Evolutionary conservation across 2,888 invertebrate genomes (phyloP).

Genomic region (Nymphalis c-album): DNA sequence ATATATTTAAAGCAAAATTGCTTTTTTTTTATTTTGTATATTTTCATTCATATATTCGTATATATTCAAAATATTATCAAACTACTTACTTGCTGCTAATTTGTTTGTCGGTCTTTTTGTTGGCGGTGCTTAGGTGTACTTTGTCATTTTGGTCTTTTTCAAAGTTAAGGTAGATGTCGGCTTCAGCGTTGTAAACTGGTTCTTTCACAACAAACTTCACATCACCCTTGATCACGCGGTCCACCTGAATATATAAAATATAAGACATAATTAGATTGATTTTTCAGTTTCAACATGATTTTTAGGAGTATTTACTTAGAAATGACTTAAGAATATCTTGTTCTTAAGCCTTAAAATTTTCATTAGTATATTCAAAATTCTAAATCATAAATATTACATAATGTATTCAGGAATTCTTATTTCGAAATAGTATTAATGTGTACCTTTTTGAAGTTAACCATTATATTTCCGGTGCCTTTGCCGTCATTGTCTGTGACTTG

Average conservation of each 20-base stretch:
- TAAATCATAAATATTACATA: no score
- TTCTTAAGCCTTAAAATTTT: no score
- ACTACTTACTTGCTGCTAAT: constrained; percentile 83
- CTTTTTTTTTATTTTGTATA: no score
- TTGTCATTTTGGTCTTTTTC: constrained; percentile 86
- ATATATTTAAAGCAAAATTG: no score
- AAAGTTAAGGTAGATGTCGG: constrained; percentile 85
- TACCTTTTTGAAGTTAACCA: constrained; percentile 82
- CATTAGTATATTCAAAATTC: no score
- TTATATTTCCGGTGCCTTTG: constrained; percentile 82
- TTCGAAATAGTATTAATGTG: constrained; percentile 9
- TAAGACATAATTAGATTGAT: not conserved
- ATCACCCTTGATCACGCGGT: constrained; percentile 83
- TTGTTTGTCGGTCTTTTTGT: constrained; percentile 73
- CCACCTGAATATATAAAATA: constrained; percentile 56
- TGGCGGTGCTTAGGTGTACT: constrained; percentile 83
- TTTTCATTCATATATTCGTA: no score
- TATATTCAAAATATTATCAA: not conserved
- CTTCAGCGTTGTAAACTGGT: constrained; percentile 82
- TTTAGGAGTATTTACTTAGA: no score
- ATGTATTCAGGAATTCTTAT: no score
- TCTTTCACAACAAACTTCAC: constrained; percentile 83
- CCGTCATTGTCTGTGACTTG: constrained; percentile 82
- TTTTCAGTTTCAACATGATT: no score
- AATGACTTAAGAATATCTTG: no score